Percentiles rank a stretch among this genome's conserved stretches.
These are phyloP conservation scores for Corbicula japonica DNA, from an alignment of 2,888 invertebrate genomes.

Conservation along the genomic window DNA sequence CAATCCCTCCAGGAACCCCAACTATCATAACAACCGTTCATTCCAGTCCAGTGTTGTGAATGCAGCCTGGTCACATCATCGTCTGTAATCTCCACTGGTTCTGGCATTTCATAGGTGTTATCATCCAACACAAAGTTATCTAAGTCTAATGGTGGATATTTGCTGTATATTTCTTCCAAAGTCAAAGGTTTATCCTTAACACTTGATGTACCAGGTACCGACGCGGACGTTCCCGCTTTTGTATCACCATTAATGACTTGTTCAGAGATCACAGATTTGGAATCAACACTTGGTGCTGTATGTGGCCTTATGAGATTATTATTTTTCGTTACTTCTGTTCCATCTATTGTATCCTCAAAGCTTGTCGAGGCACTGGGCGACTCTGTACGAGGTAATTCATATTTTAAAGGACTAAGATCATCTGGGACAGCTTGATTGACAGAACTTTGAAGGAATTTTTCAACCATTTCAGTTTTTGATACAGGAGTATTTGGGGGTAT, in stretches of 20 bases:
- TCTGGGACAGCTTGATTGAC: constrained; percentile 75
- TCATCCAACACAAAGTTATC: constrained; percentile 87
- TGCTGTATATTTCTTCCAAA: constrained; percentile 88
- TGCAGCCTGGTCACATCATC: constrained; percentile 83
- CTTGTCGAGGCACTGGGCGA: constrained; percentile 77
- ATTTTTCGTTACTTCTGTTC: constrained; percentile 34
- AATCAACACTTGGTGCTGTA: constrained; percentile 53
- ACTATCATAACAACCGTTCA: constrained; percentile 88
- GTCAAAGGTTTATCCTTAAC: constrained; percentile 63
- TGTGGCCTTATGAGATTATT: constrained; percentile 30
- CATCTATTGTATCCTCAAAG: constrained; percentile 64
- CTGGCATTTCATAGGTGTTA: constrained; percentile 88
- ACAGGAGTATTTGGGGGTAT: constrained; percentile 67
- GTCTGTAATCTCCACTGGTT: constrained; percentile 80
- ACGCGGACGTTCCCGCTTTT: constrained; percentile 36
- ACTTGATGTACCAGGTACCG: constrained; percentile 53
- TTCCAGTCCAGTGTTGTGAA: constrained; percentile 85
- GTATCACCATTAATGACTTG: constrained; percentile 37
- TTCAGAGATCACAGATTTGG: constrained; percentile 62
- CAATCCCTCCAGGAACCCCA: constrained; percentile 93
- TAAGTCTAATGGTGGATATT: constrained; percentile 90
- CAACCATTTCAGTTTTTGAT: constrained; percentile 86
- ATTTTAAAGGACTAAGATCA: constrained; percentile 77
- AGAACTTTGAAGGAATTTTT: constrained; percentile 86
- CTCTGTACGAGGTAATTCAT: constrained; percentile 89